These are phyloP conservation scores for Hemicentrotus pulcherrimus DNA, from an alignment of 35 echinoderm and acorn worm genomes.

Conservation along the genomic window DNA sequence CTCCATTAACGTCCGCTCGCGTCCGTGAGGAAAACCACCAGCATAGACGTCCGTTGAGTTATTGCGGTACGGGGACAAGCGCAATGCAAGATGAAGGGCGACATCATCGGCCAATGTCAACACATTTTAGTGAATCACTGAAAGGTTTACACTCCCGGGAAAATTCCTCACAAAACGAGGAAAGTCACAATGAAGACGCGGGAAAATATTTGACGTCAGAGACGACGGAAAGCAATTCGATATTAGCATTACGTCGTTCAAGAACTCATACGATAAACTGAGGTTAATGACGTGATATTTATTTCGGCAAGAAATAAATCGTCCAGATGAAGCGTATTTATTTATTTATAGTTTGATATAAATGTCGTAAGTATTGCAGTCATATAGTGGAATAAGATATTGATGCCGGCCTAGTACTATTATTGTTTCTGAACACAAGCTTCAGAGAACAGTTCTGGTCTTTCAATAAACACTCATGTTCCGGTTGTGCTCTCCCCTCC, in stretches of 20 bases:
- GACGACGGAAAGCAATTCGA: background rate
- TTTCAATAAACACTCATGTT: too few species aligned
- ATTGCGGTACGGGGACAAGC: background rate
- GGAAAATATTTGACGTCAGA: background rate
- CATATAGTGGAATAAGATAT: too few species aligned
- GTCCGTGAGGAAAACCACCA: background rate
- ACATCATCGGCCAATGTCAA: background rate
- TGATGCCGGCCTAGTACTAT: too few species aligned
- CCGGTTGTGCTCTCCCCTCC: too few species aligned
- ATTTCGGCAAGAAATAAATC: too few species aligned
- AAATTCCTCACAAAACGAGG: background rate
- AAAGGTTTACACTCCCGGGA: background rate
- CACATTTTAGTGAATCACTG: background rate
- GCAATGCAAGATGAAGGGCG: background rate
- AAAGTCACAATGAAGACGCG: background rate
- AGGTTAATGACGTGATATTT: background rate
- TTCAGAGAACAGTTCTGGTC: too few species aligned
- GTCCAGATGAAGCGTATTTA: too few species aligned
- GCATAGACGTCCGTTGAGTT: background rate
- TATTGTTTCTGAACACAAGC: too few species aligned
- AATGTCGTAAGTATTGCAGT: too few species aligned
- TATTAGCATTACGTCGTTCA: background rate
- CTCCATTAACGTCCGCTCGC: background rate
- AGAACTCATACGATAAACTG: conserved; percentile 26
- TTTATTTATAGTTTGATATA: too few species aligned